phyloP scores from a whole-genome alignment of 2,888 invertebrate genomes.

The Ectobius pallidus region DNA sequence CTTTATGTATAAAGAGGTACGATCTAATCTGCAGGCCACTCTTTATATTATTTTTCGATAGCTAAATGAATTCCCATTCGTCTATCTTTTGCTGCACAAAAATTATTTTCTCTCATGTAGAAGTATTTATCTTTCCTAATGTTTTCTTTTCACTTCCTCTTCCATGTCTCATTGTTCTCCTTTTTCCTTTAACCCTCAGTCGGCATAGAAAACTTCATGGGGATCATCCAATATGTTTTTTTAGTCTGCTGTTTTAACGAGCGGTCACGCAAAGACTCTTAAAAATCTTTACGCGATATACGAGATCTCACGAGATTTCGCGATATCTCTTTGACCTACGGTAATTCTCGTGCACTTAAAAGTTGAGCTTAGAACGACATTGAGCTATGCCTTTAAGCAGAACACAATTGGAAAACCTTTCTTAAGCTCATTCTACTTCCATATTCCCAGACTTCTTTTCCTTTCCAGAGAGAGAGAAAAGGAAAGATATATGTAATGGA shows the following conservation, averaged over 20 bases:
- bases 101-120: conserved; percentile 2
- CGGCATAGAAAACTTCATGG: background rate
- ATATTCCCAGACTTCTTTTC: too few relatives aligned
- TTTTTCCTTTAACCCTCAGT: background rate
- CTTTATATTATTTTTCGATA: too few relatives aligned
- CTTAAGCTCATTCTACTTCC: background rate
- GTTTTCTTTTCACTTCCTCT: background rate
- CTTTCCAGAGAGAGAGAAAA: too few relatives aligned
- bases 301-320: background rate
- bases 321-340: background rate
- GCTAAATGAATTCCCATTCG: conserved; percentile 14
- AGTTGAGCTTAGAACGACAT: background rate
- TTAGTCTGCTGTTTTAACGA: background rate
- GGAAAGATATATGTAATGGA: too few relatives aligned
- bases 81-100: conserved; percentile 14
- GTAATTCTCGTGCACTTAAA: conserved; percentile 5
- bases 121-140: background rate
- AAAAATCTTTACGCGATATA: background rate
- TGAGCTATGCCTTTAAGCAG: background rate
- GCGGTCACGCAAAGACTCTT: conserved; percentile 1
- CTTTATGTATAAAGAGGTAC: too few relatives aligned
- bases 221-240: background rate
- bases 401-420: background rate
- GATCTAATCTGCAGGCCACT: too few relatives aligned
- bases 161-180: too few relatives aligned